Base-by-base conservation (phyloP, 1,140 invertebrate species). In the Belonocnema kinseyi region DNA sequence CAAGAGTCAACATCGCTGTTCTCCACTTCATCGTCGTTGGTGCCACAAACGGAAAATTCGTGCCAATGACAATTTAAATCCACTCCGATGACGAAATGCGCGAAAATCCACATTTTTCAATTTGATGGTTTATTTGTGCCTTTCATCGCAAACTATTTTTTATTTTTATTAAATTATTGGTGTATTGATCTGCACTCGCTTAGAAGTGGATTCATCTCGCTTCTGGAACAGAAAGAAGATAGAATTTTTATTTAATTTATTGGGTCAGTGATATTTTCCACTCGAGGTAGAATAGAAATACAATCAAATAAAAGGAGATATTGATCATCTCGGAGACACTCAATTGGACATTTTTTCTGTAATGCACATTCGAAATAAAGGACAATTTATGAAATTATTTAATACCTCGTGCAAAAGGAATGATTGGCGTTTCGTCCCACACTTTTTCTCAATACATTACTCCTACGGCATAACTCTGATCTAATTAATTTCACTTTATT, bases 1-100 rank as follows among this genome's bases (percentile, higher is more conserved):
- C 76, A 78, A 56, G 84, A 85, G 84, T 85, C 82, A 88, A 88
- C 89, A 90, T 90, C 77, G 85, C 88, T 86, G 54, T 84, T 77
- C 73, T 80, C 73, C 82, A 74, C 77, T 74, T 78, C 84, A 81
- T 85, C 86, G 86, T 87, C 80, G 77, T 87, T 83, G 74, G 82
- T 76, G 76, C 78, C 76, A 77, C 73, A 75, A 70, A 71, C 50
- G 75, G 73, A 58, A n/a, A 80, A 73, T 73, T 26, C 54, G 40
- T 78, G 81, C 73, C 26, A n/a, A 26, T 40, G n/a, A 66, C 14
- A 16, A 40, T 66, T 77, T 76, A 58, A 61, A 74, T 76, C 77
- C 53, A 70, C 51, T 56, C 19, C 50, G 40, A 52, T 74, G 19
- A 17, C 70, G 11, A 13, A 50, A 72, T 75, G 75, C 77, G 73